Evolutionary conservation across 2,113 vertebrate species (phyloP).

Genomic region (Xenopus borealis): DNA sequence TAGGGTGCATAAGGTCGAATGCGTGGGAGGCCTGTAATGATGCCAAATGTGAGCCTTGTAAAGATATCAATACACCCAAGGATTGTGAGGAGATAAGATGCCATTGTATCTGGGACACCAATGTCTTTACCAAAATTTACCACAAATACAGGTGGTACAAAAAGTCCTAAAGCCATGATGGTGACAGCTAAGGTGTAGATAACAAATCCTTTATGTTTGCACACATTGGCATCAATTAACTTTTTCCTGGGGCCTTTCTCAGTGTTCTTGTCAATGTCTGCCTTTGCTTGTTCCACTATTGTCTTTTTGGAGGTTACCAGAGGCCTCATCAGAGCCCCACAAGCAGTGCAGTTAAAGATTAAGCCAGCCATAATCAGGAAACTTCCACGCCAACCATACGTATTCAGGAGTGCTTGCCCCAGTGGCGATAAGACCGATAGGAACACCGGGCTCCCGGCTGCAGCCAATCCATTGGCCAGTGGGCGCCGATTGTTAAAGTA

Average conservation of each 20-base stretch:
- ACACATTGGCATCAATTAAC: constrained; percentile 77
- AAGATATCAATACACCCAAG: constrained; percentile 93
- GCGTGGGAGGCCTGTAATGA: constrained; percentile 78
- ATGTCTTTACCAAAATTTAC: constrained; percentile 92
- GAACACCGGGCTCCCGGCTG: constrained; percentile 75
- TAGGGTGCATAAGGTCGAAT: constrained; percentile 88
- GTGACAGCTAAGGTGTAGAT: constrained; percentile 84
- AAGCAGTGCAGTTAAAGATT: constrained; percentile 90
- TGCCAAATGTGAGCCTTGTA: constrained; percentile 80
- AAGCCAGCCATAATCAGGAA: constrained; percentile 86
- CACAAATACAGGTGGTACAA: constrained; percentile 48
- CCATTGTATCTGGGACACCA: constrained; percentile 78
- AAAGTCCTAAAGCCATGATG: constrained; percentile 95
- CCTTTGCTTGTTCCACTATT: constrained; percentile 47
- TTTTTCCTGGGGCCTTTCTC: constrained; percentile 55
- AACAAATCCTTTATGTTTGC: constrained; percentile 62
- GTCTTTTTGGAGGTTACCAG: constrained; percentile 61
- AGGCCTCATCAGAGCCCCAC: constrained; percentile 51
- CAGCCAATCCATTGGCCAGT: constrained; percentile 87
- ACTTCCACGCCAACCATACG: constrained; percentile 51
- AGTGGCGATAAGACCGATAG: constrained; percentile 75
- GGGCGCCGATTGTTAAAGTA: constrained; percentile 89
- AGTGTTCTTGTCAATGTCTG: constrained; percentile 22
- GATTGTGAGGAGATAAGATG: constrained; percentile 84
- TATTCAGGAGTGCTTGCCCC: constrained; percentile 82